Base-by-base conservation (phyloP, 2,113 vertebrate genomes). In the Ochotona curzoniae region DNA sequence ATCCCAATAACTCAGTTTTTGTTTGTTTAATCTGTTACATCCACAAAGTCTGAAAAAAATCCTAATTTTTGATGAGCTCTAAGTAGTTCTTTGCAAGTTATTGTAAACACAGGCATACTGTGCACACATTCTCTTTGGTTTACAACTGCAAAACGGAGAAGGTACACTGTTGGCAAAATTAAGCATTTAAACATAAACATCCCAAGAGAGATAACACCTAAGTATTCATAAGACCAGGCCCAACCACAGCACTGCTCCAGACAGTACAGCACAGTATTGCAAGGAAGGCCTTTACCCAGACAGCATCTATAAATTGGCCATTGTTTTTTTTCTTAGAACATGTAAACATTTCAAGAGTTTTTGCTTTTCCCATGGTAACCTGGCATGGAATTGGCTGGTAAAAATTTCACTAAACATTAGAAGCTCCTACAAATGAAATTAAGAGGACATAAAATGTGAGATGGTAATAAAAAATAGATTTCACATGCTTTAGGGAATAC, bases 191-290 rank as follows among this genome's bases (percentile, higher is more conserved):
- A 89, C 30, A 47, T 17, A 28, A 95, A 75, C 35, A 76, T 81
- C 61, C 17, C 11, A 32, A 51, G 60, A 57, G 35, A 79, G 35
- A 86, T 81, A 89, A 92, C 44, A 82, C 15, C 35, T 30, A 76
- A 74, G 74, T 57, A 85, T n/a, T 70, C 10, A 15, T 28, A 89
- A 73, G 76, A 75, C 71, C 89, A 90, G 81, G 70, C 66, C 47
- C 51, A 92, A 86, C 71, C 5, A 44, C 54, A 64, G 89, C 75
- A 78, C 81, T 64, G 26, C 26, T 87, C 78, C 93, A 90, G 54
- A 71, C 60, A 44, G 38, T 44, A 61, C 2, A 35, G 9, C 49
- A 23, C 75, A 38, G 32, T 82, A 61, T 18, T 8, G 32, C 64
- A 44, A 90, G 66, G 14, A 17, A 64, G 15, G 67, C 28, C 86